A percentile compares a stretch with the other conserved stretches of the same genome.
Conservation (phyloP, 2,797 vertebrate genomes). For the Psittacula echo region DNA sequence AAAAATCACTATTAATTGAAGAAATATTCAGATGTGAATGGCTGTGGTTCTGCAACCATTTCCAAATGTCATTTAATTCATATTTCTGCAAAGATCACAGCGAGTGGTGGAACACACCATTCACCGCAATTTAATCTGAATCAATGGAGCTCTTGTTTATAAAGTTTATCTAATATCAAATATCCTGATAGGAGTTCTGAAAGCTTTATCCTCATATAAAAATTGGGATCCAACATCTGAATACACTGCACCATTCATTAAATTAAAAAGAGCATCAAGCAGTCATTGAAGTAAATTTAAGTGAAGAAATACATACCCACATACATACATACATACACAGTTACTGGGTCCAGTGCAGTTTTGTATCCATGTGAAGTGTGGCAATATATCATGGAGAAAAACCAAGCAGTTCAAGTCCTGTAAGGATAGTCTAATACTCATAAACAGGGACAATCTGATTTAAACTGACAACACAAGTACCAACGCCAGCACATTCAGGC, state of each 20-base stretch:
- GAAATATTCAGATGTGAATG: not conserved
- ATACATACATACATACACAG: not conserved
- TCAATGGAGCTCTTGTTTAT: not conserved
- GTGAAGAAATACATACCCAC: not conserved
- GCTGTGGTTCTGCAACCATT: not conserved
- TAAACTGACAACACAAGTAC: not conserved
- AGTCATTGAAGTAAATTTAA: not conserved
- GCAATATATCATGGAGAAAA: not conserved
- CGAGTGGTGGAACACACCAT: accelerated
- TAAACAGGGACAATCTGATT: not conserved
- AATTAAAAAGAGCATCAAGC: not conserved
- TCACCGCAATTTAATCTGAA: not conserved
- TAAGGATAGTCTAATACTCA: not conserved
- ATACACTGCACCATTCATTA: not conserved
- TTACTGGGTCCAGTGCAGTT: not conserved
- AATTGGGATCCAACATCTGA: not conserved
- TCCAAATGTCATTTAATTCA: not conserved
- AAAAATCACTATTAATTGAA: not conserved
- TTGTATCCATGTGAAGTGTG: not conserved
- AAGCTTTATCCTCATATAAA: not conserved
- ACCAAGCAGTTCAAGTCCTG: not conserved
- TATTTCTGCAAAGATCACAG: not conserved
- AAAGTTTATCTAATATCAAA: not conserved
- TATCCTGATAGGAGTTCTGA: not conserved
- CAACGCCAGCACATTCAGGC: not conserved